A percentile compares a stretch with the other conserved stretches of the same genome.
Conservation (phyloP, 2,888 invertebrate genomes). For the Pollenia labialis region DNA sequence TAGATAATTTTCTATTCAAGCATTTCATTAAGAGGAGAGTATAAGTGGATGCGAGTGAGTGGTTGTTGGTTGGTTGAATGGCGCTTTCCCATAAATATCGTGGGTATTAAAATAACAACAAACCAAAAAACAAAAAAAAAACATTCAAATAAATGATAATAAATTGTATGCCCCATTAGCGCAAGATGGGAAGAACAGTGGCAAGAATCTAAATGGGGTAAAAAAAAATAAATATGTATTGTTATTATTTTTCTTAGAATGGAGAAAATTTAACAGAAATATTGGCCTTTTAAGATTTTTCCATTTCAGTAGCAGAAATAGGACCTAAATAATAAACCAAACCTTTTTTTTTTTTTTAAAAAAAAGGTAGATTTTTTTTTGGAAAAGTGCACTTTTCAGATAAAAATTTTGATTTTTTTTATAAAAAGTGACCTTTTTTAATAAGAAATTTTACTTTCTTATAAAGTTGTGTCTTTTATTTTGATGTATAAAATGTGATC, state of each 20-base stretch:
- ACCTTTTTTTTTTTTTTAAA: too few relatives aligned
- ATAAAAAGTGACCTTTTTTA: too few relatives aligned
- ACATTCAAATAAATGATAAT: slow-evolving; percentile 48
- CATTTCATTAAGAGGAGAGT: slow-evolving; percentile 43
- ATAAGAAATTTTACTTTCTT: too few relatives aligned
- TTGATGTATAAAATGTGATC: too few relatives aligned
- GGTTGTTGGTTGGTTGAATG: slow-evolving; percentile 47
- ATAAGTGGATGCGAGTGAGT: slow-evolving; percentile 2
- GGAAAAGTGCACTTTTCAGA: too few relatives aligned
- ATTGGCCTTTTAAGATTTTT: too few relatives aligned
- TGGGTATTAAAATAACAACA: slow-evolving; percentile 52
- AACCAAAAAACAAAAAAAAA: background rate
- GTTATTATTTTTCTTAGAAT: slow-evolving; percentile 1
- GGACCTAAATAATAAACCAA: too few relatives aligned
- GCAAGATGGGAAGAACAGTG: slow-evolving; percentile 57
- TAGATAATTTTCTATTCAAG: slow-evolving; percentile 60
- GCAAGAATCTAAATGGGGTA: slow-evolving; percentile 5
- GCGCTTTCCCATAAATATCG: slow-evolving; percentile 73
- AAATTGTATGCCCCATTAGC: slow-evolving; percentile 69
- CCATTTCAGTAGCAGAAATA: too few relatives aligned
- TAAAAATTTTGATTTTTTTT: too few relatives aligned
- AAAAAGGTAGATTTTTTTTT: too few relatives aligned
- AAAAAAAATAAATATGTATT: slow-evolving; percentile 21
- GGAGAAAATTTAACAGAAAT: background rate
- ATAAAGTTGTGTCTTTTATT: too few relatives aligned